These are phyloP conservation scores for Cebidichthys violaceus DNA, from an alignment of 2,113 vertebrate species.

Conservation along the genomic window DNA sequence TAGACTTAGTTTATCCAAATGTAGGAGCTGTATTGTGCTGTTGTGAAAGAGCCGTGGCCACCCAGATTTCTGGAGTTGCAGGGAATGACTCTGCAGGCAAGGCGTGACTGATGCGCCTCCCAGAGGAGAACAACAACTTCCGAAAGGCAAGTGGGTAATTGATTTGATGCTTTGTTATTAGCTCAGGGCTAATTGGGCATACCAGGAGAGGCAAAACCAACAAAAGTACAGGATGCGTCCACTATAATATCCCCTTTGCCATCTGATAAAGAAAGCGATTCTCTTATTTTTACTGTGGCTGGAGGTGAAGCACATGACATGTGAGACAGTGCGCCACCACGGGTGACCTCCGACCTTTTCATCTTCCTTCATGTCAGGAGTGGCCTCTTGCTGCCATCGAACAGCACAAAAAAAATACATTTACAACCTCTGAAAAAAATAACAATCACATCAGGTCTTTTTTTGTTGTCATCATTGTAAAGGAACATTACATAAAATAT, in stretches of 20 bases:
- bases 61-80: slow-evolving; percentile 79
- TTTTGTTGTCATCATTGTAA: not conserved
- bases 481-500: slow-evolving; percentile 17
- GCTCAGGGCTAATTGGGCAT: slow-evolving; percentile 72
- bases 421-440: not conserved
- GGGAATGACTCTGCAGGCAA: slow-evolving; percentile 71
- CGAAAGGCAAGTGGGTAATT: slow-evolving; percentile 76
- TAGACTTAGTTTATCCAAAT: slow-evolving; percentile 82
- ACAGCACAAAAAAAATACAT: slow-evolving; percentile 5
- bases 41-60: slow-evolving; percentile 80
- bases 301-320: slow-evolving; percentile 35
- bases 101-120: slow-evolving; percentile 74
- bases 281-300: not conserved
- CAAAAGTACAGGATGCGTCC: slow-evolving; percentile 43
- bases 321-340: slow-evolving; percentile 26
- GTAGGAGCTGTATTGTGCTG: slow-evolving; percentile 79
- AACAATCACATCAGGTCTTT: slow-evolving; percentile 10
- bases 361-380: slow-evolving; percentile 41
- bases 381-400: slow-evolving; percentile 39
- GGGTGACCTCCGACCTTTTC: slow-evolving; percentile 48
- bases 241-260: slow-evolving; percentile 12
- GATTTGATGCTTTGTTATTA: slow-evolving; percentile 75
- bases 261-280: not conserved
- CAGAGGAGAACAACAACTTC: slow-evolving; percentile 72
- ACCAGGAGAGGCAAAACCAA: slow-evolving; percentile 51